Evolutionary conservation across 2,797 vertebrate genomes (phyloP).

Genomic region (Lithobates sylvaticus): DNA sequence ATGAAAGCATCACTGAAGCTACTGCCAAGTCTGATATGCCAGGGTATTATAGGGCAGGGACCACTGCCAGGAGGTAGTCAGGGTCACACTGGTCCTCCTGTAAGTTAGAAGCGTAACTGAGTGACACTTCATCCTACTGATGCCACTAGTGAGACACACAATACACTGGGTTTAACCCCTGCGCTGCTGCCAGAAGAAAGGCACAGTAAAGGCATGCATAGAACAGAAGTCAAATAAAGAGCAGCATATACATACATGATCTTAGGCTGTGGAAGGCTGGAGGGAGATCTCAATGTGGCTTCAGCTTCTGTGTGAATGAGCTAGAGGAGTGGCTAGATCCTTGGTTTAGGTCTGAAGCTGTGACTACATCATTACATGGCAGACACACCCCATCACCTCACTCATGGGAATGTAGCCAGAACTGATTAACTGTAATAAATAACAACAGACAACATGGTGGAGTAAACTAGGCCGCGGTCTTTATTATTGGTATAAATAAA

Average conservation of each 20-base stretch:
- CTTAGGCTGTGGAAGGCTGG: not conserved
- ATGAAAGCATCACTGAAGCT: not conserved
- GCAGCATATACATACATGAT: slow-evolving; percentile 40
- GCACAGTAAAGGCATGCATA: not conserved
- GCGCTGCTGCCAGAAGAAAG: not conserved
- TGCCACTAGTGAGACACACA: not conserved
- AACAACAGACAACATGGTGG: too few relatives aligned
- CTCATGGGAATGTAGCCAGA: too few relatives aligned
- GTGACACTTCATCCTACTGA: not conserved
- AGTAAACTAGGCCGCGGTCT: too few relatives aligned
- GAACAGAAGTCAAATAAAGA: not conserved
- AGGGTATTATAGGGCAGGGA: not conserved
- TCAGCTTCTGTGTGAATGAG: slow-evolving; percentile 28
- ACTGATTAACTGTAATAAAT: too few relatives aligned
- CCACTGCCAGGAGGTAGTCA: too few relatives aligned
- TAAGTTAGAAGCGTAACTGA: not conserved
- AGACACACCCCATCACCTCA: slow-evolving; percentile 57
- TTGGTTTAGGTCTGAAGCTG: not conserved
- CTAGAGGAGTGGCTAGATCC: slow-evolving; percentile 37
- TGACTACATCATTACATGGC: slow-evolving; percentile 38
- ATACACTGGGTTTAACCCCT: not conserved
- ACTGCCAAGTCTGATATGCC: not conserved
- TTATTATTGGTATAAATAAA: too few relatives aligned
- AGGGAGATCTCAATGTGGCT: not conserved
- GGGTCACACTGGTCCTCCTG: slow-evolving; percentile 23